These are phyloP conservation scores for Heliothis subflexa DNA, from an alignment of 1,140 invertebrate species.

Conservation along the genomic window DNA sequence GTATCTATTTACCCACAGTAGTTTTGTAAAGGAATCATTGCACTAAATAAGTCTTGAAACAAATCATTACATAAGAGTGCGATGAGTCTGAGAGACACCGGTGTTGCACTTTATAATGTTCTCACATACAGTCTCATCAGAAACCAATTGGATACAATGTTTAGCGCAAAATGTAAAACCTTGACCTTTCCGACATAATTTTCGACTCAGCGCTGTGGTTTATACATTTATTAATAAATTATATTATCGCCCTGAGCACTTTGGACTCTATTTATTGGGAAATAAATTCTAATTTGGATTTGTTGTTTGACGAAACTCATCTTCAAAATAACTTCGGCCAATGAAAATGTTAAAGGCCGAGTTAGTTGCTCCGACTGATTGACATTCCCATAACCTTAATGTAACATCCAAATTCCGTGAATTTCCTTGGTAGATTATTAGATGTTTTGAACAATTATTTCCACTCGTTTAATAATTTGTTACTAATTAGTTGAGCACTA, in stretches of 20 bases:
- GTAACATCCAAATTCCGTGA: conserved; percentile 53
- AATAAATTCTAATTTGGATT: conserved; percentile 61
- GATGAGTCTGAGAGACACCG: conserved; percentile 1
- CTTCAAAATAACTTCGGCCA: conserved; percentile 62
- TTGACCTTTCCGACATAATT: conserved; percentile 73
- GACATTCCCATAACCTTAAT: conserved; percentile 74
- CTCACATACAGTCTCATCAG: conserved; percentile 58
- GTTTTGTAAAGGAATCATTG: not conserved
- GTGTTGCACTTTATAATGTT: conserved; percentile 15
- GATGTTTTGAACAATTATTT: not conserved
- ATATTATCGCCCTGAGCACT: conserved; percentile 42
- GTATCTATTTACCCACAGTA: no score
- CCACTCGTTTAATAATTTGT: not conserved
- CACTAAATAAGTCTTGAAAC: conserved; percentile 7
- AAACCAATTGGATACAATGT: conserved; percentile 76
- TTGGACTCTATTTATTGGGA: conserved; percentile 61
- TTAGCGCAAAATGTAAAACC: conserved; percentile 71
- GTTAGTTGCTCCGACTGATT: conserved; percentile 57
- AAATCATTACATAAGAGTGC: conserved; percentile 9
- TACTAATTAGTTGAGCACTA: not conserved
- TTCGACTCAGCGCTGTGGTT: conserved; percentile 63
- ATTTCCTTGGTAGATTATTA: conserved; percentile 15
- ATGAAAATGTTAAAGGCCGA: conserved; percentile 68
- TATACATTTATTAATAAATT: conserved; percentile 63
- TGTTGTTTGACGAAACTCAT: conserved; percentile 56